Evolutionary conservation across 1,140 invertebrate species (phyloP), one percentile per base, ranked within the genome.

Genomic region (Drosophila sechellia): DNA sequence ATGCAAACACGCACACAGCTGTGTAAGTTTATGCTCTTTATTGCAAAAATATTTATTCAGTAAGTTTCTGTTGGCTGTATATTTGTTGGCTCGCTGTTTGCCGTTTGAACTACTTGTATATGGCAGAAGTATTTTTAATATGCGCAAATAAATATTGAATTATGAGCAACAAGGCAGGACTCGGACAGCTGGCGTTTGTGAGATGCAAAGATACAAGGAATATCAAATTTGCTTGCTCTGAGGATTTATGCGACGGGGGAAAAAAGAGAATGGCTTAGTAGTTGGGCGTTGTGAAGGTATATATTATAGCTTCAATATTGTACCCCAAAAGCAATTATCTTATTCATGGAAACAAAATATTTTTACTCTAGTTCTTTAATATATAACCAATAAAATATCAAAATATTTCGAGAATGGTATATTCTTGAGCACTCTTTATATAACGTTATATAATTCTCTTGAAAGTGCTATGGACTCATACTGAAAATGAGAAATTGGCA

Each of bases 11-110:
- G 37, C 35, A 48, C 31, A 34, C 63, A 58, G 35, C 25, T 71
- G 69, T 58, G 54, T 49, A 59, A 68, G 72, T 79, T 72, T 66
- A 63, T 71, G 48, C 60, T 76, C 65, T 78, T 75, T 86, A 86
- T 81, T 87, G 83, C 60, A 64, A 78, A 78, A 81, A 86, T 86
- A 86, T 86, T 86, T 87, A 68, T 86, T 78, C 56, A 70, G 78
- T 68, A 81, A 85, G 83, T 71, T 77, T 81, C 56, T 86, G 53
- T 70, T 54, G 74, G 17, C 17, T 17, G 58, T 77, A 79, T 77
- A 50, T 61, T 53, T 70, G 56, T 37, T 61, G 56, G 53, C 37
- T 65, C 20, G 64, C 35, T 68, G 20, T 39, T 35, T 68, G 55
- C 56, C 63, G 69, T 81, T 78, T 78, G 73, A 75, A 64, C 69